phyloP scores from a whole-genome alignment of 1,140 invertebrate genomes.

The Caenorhabditis remanei region DNA sequence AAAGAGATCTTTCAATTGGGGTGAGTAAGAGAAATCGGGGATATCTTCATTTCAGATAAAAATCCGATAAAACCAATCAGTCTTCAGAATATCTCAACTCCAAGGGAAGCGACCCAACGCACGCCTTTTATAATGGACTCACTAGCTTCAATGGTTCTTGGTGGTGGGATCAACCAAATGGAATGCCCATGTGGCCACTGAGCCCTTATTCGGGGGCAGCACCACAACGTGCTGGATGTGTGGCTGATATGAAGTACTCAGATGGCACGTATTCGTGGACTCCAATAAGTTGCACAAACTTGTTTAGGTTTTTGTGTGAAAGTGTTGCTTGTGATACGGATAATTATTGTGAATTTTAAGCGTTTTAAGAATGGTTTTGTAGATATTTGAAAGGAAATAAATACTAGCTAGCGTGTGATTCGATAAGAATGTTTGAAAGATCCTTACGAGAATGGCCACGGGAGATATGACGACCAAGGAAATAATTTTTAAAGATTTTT shows the following conservation, averaged over 20 bases:
- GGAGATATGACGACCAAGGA: too few species aligned
- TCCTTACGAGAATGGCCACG: too few species aligned
- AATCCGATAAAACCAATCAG: too few species aligned
- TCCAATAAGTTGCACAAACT: constrained; percentile 12
- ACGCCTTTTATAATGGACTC: constrained; percentile 31
- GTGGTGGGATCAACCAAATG: constrained; percentile 36
- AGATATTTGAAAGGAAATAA: too few species aligned
- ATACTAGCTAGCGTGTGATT: too few species aligned
- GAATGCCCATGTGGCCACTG: constrained; percentile 17
- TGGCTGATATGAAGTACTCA: constrained; percentile 28
- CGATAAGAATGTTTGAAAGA: too few species aligned
- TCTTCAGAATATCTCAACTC: constrained; percentile 30
- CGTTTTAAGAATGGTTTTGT: too few species aligned
- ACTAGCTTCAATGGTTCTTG: constrained; percentile 16
- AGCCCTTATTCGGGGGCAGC: constrained; percentile 1
- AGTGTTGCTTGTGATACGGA: constrained; percentile 31
- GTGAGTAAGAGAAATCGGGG: too few species aligned
- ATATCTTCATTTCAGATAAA: too few species aligned
- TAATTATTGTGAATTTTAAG: constrained; percentile 24
- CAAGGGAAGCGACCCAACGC: background rate
- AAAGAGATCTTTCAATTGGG: constrained; percentile 36
- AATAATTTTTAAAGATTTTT: too few species aligned
- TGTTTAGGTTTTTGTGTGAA: constrained; percentile 26
- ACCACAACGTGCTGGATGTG: constrained; percentile 7
- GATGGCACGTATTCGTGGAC: constrained; percentile 25